Evolutionary conservation across 64 coral and sea anemone genomes (phyloP), one percentile per base, ranked within the genome.

Genomic region (Porites lutea): DNA sequence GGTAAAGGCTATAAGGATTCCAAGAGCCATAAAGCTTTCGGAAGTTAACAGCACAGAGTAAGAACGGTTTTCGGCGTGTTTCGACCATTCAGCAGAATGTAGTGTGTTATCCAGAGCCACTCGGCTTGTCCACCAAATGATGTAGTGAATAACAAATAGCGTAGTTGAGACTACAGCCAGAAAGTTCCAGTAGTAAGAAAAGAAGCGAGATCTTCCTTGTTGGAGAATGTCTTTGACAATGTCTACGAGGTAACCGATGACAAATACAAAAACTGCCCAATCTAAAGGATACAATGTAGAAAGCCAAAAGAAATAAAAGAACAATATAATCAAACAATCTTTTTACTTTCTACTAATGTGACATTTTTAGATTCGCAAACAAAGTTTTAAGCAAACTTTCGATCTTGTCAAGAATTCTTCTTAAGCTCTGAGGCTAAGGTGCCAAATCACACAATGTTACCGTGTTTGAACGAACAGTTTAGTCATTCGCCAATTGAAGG

Each of bases 201-300:
- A 84, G 81, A 68, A 84, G n/a, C 81, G 81, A n/a, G 20, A 16
- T 69, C 62, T 84, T 49, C 81, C 81, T 48, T 12, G 10, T 48
- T 69, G 63, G 63, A 49, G 22, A 47, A 84, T 3, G 11, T 84
- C 45, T 68, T 20, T 84, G 45, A 84, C 49, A 8, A 84, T 0
- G 4, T 69, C 81, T 10, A 84, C 81, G 4, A 69, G 10, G 9
- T 67, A 15, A 4, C 81, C 81, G 14, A 84, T n/a, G 5, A 67
- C 46, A 12, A 84, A 84, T 11, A 51, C 14, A 14, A 84, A 8
- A 23, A 84, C n/a, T 10, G 52, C 6, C 81, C 81, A 84, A 14
- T 84, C 81, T 84, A 16, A 3, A 18, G 13, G 20, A 5, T 3
- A 18, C 3, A 47, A 74, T 48, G 15, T 3, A 74, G 71, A 74